Conservation (phyloP, 2,888 invertebrate species). For the Drosophila heteroneura region DNA sequence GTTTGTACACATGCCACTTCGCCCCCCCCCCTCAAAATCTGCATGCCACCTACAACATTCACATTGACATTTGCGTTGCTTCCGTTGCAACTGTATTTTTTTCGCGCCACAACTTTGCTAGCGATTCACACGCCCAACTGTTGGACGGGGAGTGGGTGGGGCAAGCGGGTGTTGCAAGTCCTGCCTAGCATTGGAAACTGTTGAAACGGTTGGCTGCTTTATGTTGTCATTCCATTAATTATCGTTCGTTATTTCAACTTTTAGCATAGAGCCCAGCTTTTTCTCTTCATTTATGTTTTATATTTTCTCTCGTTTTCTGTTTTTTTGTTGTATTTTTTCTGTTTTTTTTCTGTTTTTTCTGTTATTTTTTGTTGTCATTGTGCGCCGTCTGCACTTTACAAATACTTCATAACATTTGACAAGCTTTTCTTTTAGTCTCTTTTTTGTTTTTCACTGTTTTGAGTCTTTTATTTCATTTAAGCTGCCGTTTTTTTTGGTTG, state of each 20-base stretch:
- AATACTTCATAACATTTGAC: conserved; percentile 75
- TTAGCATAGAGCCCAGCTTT: conserved; percentile 65
- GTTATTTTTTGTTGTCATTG: conserved; percentile 50
- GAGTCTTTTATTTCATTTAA: conserved; percentile 17
- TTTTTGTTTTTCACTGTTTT: conserved; percentile 22
- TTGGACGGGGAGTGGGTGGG: background rate
- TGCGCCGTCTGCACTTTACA: conserved; percentile 73
- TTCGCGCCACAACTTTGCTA: conserved; percentile 57
- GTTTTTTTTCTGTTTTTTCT: background rate
- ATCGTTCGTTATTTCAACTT: conserved; percentile 81
- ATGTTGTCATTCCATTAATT: conserved; percentile 80
- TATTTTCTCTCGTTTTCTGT: background rate
- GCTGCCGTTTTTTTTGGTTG: conserved; percentile 18
- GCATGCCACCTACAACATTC: conserved; percentile 15
- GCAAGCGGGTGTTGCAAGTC: background rate
- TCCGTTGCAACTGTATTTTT: conserved; percentile 58
- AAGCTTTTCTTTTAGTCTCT: conserved; percentile 34
- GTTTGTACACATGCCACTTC: conserved; percentile 34
- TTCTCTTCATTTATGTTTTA: background rate
- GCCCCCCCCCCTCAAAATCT: too few species aligned
- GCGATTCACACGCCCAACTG: conserved; percentile 46
- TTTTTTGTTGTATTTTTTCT: background rate
- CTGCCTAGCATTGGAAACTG: conserved; percentile 42
- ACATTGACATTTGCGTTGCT: conserved; percentile 47
- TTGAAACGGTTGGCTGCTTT: conserved; percentile 75